Conservation (phyloP, 2,113 vertebrate genomes). For the Synodontis membranacea region DNA sequence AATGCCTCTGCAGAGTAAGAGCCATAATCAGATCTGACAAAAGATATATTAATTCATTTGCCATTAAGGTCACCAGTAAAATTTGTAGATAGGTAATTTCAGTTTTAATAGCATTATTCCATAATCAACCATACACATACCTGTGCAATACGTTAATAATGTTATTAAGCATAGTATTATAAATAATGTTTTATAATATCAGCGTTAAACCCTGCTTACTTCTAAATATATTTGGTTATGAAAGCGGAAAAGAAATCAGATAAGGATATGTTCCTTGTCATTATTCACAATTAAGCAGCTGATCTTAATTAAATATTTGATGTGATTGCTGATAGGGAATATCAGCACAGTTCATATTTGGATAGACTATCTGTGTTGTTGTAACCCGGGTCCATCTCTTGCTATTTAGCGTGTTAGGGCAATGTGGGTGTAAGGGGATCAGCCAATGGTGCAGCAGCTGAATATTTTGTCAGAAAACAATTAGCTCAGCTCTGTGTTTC, state of each 20-base stretch:
- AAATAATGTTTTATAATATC: constrained; percentile 2
- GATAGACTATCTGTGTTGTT: constrained; percentile 44
- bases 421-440: constrained; percentile 43
- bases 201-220: neutral
- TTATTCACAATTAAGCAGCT: neutral
- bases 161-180: neutral
- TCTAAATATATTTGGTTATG: no score
- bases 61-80: neutral
- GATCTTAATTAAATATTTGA: constrained; percentile 35
- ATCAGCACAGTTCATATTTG: constrained; percentile 37
- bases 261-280: neutral
- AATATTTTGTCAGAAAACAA: constrained; percentile 61
- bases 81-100: neutral
- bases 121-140: neutral
- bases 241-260: neutral
- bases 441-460: constrained; percentile 27
- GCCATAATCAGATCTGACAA: constrained; percentile 8
- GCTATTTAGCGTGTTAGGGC: constrained; percentile 43
- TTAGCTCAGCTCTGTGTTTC: constrained; percentile 42
- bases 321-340: constrained; percentile 36
- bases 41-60: neutral
- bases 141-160: neutral
- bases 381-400: constrained; percentile 49
- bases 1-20: neutral
- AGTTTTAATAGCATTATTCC: neutral